phyloP scores from a whole-genome alignment of 2,888 invertebrate genomes.

The Cerastis leucographa region DNA sequence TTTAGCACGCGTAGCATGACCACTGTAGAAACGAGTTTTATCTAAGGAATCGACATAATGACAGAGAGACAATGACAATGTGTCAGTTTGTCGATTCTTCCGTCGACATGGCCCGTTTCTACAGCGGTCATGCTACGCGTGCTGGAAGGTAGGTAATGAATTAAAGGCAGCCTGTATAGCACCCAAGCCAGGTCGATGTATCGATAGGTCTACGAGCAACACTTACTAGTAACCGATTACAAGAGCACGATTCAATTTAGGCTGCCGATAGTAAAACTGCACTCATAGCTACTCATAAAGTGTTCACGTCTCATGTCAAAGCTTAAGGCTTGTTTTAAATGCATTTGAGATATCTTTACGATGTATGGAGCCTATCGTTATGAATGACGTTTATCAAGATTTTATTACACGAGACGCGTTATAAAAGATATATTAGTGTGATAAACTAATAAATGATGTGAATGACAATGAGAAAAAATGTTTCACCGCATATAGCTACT shows the following conservation, averaged over 20 bases:
- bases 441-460: not conserved
- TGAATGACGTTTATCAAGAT: conserved; percentile 7
- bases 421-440: not conserved
- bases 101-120: too few relatives aligned
- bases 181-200: conserved; percentile 32
- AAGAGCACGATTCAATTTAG: conserved; percentile 70
- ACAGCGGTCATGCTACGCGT: too few relatives aligned
- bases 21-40: too few relatives aligned
- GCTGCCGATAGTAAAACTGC: conserved; percentile 56
- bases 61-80: too few relatives aligned
- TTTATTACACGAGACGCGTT: conserved; percentile 2
- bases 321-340: conserved; percentile 12
- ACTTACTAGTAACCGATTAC: conserved; percentile 56
- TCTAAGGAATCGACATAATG: too few relatives aligned
- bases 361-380: conserved; percentile 19
- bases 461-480: not conserved
- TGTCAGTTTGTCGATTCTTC: too few relatives aligned
- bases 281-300: conserved; percentile 41
- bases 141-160: conserved; percentile 6
- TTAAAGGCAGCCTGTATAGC: conserved; percentile 18
- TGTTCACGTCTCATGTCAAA: conserved; percentile 20
- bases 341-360: conserved; percentile 35
- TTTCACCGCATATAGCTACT: not conserved
- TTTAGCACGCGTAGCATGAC: too few relatives aligned
- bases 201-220: conserved; percentile 58